These are phyloP conservation scores for Sebastes flavidus DNA, from an alignment of 2,797 vertebrate genomes.

Conservation along the genomic window DNA sequence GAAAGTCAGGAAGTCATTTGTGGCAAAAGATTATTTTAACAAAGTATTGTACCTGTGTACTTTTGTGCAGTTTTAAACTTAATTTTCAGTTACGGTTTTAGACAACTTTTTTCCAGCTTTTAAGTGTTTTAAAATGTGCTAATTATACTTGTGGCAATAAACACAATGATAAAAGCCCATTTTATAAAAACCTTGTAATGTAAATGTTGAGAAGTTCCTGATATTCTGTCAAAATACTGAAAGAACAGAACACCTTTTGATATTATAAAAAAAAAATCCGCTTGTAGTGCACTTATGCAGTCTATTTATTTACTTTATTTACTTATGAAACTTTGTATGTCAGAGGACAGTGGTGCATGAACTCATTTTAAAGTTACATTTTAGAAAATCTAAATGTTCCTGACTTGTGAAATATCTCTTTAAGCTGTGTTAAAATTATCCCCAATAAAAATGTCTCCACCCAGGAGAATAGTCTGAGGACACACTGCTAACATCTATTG, in stretches of 20 bases:
- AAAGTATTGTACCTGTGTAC: not conserved
- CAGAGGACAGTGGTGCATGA: not conserved
- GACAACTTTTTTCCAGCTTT: not conserved
- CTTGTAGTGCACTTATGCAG: not conserved
- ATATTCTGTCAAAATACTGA: not conserved
- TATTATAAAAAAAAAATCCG: not conserved
- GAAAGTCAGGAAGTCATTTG: not conserved
- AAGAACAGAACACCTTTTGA: not conserved
- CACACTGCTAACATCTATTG: constrained; percentile 2
- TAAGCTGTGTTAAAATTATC: constrained; percentile 11
- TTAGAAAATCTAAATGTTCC: not conserved
- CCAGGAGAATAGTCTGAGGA: not conserved
- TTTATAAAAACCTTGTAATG: not conserved
- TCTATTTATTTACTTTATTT: not conserved
- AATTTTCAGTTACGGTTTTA: not conserved
- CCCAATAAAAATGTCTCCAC: not conserved
- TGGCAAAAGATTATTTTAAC: not conserved
- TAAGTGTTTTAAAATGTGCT: not conserved
- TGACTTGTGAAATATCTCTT: constrained; percentile 1
- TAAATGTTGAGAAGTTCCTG: not conserved
- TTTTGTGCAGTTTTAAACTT: not conserved
- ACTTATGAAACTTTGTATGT: not conserved
- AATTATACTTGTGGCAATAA: not conserved
- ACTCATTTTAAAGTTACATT: not conserved
- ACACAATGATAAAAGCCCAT: too few species aligned